Evolutionary conservation across 2,113 vertebrate species (phyloP), one percentile per base, ranked within the genome.

Genomic region (Dendrocopos noguchii): DNA sequence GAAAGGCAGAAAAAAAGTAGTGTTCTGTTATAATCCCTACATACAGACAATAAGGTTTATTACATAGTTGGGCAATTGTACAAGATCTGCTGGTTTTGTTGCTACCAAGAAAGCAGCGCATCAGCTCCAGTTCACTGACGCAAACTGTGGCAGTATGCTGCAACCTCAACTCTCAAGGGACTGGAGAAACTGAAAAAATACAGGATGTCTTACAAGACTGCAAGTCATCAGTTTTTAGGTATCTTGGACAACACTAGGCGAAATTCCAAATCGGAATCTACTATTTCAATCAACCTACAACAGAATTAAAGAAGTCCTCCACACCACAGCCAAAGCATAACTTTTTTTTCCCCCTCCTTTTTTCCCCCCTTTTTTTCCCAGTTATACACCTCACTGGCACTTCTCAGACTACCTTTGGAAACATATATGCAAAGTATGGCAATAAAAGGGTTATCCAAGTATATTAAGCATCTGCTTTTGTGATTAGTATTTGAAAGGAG

Each of bases 401-500:
- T 68, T 79, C 46, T 73, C 21, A 15, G 42, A 88, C 13, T 85
- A 21, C 34, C 29, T 68, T 79, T 68, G 59, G 53, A 88, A 59
- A 63, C 39, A 52, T 8, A 42, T 15, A 31, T 79, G 53, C 9
- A 72, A 88, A 95, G 39, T 18, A 47, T 52, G 89, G 96, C 74
- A 94, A 93, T 77, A 92, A 86, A 93, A 95, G 93, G 91, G 95
- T 97, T 97, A 97, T 90, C 92, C 67, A 83, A 95, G 68, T 71
- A 85, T 80, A 83, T 90, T 92, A 92, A 77, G 90, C 90, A 96
- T 91, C 93, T 96, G 90, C 91, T 96, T 97, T 95, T 91, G 93
- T 95, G 94, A 94, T 95, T 91, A 97, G 94, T 94, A 96, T 97
- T 94, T 96, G 90, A 97, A 96, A 96, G 85, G 88, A 96, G 96